Evolutionary conservation across 2,888 invertebrate genomes (phyloP), one percentile per base, ranked within the genome.

Genomic region (Lymantria monacha): DNA sequence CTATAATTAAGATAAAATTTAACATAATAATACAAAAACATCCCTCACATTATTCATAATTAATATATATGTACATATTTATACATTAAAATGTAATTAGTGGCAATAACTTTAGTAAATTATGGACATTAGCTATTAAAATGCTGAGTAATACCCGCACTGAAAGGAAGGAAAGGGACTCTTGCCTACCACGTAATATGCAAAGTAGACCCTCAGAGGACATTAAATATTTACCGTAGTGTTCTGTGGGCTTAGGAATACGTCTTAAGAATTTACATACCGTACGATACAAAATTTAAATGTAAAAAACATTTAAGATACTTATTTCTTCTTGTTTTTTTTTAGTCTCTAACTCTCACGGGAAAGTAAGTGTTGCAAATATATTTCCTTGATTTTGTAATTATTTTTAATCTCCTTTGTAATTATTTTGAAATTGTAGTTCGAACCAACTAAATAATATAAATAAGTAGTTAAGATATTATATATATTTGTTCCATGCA

Each of bases 191-290:
- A 59, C 67, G 62, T 66, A 63, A 68, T 66, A 76, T 74, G 74
- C 49, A 73, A 74, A 76, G 73, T 63, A 66, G 64, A 61, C 60
- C 66, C 59, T 61, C 57, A 57, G 51, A 56, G 57, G 63, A 54
- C 63, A 74, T 78, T 66, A 72, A 72, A 74, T 76, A 77, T 75
- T 74, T 68, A 76, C 65, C 49, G 53, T 46, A 57, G 55, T 48
- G 46, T 53, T 44, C 59, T 61, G 54, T 51, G 57, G 56, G 42
- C 43, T 51, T 36, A 41, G 46, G 60, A 57, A 59, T 52, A 54
- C 57, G 60, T 64, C 69, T 69, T 62, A 68, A 60, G 68, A 66
- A 70, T 70, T 69, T 64, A 68, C 59, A 50, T 55, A 59, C 22
- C 48, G 49, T 53, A 46, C 50, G 42, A 42, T 30, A 22, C 38